Percentiles rank a stretch among this genome's conserved stretches.
These are phyloP conservation scores for Noctua janthe DNA, from an alignment of 2,888 invertebrate genomes.

Conservation along the genomic window DNA sequence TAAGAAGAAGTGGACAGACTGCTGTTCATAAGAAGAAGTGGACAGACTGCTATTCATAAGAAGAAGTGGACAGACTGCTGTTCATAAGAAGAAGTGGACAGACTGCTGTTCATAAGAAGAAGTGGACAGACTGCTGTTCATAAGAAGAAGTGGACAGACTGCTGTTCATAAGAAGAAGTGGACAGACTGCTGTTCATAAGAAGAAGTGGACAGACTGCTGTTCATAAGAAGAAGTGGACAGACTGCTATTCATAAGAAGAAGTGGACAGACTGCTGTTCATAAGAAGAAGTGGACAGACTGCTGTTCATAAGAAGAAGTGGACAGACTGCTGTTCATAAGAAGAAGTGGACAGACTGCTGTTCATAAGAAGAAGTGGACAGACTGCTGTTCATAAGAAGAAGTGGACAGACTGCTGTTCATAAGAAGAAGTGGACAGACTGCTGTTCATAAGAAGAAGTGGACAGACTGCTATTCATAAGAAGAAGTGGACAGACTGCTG, in stretches of 20 bases:
- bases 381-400: too few relatives aligned
- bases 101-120: neutral
- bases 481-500: neutral
- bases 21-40: neutral
- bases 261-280: too few relatives aligned
- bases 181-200: neutral
- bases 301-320: neutral
- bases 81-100: neutral
- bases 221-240: neutral
- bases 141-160: neutral
- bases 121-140: neutral
- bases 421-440: neutral
- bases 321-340: neutral
- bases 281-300: too few relatives aligned
- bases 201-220: neutral
- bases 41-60: neutral
- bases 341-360: neutral
- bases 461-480: too few relatives aligned
- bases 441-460: too few relatives aligned
- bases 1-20: neutral
- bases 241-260: neutral
- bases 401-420: neutral
- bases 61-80: neutral
- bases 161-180: neutral
- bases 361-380: too few relatives aligned